A percentile compares a stretch with the other conserved stretches of the same genome.
Conservation (phyloP, 1,140 invertebrate species). For the Microplitis demolitor region DNA sequence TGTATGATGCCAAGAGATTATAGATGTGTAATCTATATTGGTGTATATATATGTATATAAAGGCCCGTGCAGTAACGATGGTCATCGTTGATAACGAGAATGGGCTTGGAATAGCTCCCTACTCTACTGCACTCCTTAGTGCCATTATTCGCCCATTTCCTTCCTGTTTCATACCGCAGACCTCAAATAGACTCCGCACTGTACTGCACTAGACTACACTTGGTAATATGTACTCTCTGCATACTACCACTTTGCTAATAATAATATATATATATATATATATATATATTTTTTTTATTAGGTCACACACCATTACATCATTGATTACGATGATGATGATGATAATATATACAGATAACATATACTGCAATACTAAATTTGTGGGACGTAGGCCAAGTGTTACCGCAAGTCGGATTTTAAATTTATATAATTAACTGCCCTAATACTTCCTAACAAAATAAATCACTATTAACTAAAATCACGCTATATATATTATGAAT, state of each 20-base stretch:
- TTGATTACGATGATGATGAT: no score
- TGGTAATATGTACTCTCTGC: not conserved
- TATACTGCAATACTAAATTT: no score
- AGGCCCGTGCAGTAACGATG: slow-evolving; percentile 2
- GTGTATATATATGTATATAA: not conserved
- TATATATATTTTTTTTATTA: not conserved
- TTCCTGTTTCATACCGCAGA: not conserved
- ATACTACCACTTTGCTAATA: no score
- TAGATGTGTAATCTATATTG: no score
- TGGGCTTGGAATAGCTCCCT: not conserved
- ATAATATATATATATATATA: no score
- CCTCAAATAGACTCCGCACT: not conserved
- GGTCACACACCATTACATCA: no score
- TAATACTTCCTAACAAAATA: not conserved
- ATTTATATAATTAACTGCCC: not conserved
- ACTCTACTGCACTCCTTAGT: not conserved
- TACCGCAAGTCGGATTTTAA: no score
- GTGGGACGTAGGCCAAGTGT: no score
- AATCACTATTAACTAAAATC: not conserved
- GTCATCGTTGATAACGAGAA: slow-evolving; percentile 11
- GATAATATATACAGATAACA: no score
- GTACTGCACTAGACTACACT: not conserved
- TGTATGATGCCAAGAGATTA: not conserved
- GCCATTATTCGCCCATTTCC: not conserved
- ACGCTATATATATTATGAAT: no score